phyloP scores from a whole-genome alignment of 2,888 invertebrate genomes.

The Pheosia tremula region DNA sequence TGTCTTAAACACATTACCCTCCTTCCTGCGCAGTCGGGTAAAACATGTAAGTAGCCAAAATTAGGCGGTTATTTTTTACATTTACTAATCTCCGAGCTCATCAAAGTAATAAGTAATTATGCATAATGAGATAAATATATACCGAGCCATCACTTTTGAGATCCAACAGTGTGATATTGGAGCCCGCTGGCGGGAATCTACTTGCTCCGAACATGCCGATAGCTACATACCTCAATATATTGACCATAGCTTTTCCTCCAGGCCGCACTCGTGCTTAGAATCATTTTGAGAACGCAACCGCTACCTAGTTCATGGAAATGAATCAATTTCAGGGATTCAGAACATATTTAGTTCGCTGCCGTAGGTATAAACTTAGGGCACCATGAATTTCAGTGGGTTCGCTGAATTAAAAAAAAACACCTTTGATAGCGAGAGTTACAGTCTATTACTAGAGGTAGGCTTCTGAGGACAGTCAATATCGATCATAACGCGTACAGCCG shows the following conservation, averaged over 20 bases:
- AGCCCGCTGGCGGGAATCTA: neutral
- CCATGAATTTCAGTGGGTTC: too few relatives aligned
- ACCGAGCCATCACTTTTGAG: conserved; percentile 5
- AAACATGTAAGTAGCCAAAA: neutral
- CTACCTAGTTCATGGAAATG: too few relatives aligned
- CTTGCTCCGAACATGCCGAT: conserved; percentile 1
- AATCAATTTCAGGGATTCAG: too few relatives aligned
- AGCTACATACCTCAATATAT: neutral
- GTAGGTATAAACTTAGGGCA: too few relatives aligned
- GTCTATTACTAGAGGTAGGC: too few relatives aligned
- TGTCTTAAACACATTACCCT: too few relatives aligned
- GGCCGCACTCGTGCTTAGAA: neutral
- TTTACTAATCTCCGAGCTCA: conserved; percentile 5
- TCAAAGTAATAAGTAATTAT: conserved; percentile 6
- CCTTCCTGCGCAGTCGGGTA: too few relatives aligned
- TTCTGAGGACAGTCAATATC: too few relatives aligned
- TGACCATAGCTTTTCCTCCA: neutral
- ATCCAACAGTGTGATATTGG: conserved; percentile 4
- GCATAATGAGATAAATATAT: conserved; percentile 4
- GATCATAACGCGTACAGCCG: neutral
- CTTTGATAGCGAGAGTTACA: too few relatives aligned
- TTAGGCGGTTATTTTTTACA: neutral
- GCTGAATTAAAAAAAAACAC: too few relatives aligned
- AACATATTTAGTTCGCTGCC: too few relatives aligned
- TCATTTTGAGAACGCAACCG: too few relatives aligned